Percentiles rank a stretch among this genome's conserved stretches.
Evolutionary conservation across 2,888 invertebrate species (phyloP).

Genomic region (Sminthurinus aureus): DNA sequence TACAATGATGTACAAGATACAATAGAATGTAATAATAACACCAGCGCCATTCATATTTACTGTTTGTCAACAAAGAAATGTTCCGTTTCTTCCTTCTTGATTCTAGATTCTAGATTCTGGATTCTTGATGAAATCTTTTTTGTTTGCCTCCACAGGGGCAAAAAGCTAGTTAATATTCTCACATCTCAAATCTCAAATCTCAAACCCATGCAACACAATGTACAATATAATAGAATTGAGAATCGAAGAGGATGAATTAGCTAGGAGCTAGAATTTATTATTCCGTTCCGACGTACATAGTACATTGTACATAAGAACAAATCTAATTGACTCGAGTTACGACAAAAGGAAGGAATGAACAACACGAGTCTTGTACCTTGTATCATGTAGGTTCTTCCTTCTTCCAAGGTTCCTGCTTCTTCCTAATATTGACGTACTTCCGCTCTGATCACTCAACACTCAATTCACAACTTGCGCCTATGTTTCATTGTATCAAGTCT

Average conservation of each 20-base stretch:
- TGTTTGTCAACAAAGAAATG: too few species aligned
- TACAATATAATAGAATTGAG: background rate
- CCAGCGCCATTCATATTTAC: too few species aligned
- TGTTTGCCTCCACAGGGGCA: conserved; percentile 18
- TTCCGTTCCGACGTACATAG: too few species aligned
- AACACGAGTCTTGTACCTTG: too few species aligned
- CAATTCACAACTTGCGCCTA: background rate
- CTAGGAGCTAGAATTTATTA: too few species aligned
- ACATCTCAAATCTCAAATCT: background rate
- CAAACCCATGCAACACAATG: background rate
- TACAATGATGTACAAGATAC: background rate
- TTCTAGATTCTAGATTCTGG: too few species aligned
- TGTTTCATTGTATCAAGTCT: background rate
- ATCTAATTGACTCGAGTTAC: too few species aligned
- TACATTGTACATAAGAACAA: too few species aligned
- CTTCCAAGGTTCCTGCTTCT: background rate
- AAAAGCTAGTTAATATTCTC: conserved; percentile 29
- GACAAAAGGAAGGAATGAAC: too few species aligned
- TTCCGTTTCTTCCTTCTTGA: too few species aligned
- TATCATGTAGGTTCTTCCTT: too few species aligned
- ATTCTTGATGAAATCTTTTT: conserved; percentile 15
- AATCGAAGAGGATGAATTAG: too few species aligned
- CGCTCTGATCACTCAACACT: background rate
- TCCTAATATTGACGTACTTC: background rate
- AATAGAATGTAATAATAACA: background rate